A percentile compares a stretch with the other conserved stretches of the same genome.
phyloP scores from a whole-genome alignment of 2,888 invertebrate species.

The Acrobasis consociella region DNA sequence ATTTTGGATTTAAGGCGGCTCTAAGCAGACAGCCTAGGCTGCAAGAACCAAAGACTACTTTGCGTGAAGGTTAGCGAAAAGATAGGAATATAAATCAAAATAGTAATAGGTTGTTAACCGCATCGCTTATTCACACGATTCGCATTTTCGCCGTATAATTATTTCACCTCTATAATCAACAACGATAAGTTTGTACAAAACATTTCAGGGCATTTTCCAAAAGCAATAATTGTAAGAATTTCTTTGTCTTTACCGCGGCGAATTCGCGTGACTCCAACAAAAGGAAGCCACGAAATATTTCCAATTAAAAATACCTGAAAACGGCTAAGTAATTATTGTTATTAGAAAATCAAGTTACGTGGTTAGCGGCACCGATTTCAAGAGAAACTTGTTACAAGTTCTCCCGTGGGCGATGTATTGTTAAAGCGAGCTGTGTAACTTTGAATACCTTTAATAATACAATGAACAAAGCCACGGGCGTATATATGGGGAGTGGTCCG shows the following conservation, averaged over 20 bases:
- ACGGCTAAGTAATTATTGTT: constrained; percentile 1
- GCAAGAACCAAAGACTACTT: no score
- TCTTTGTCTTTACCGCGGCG: neutral
- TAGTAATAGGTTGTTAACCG: no score
- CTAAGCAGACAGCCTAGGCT: no score
- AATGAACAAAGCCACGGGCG: neutral
- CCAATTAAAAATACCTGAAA: neutral
- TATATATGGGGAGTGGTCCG: neutral
- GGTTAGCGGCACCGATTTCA: constrained; percentile 1
- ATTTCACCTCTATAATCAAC: no score
- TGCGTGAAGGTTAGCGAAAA: no score
- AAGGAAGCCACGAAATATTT: neutral
- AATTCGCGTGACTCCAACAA: constrained; percentile 13
- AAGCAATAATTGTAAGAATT: neutral
- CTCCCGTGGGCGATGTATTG: neutral
- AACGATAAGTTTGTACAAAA: neutral
- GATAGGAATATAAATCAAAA: no score
- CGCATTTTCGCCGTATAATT: no score
- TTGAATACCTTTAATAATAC: constrained; percentile 6
- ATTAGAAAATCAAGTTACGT: constrained; percentile 1
- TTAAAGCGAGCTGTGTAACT: constrained; percentile 2
- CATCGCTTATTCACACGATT: no score
- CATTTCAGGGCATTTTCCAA: neutral
- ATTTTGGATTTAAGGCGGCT: no score
- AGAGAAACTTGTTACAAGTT: constrained; percentile 2